Base-by-base conservation (phyloP, 2,797 vertebrate genomes). In the Lindbergichthys nudifrons region DNA sequence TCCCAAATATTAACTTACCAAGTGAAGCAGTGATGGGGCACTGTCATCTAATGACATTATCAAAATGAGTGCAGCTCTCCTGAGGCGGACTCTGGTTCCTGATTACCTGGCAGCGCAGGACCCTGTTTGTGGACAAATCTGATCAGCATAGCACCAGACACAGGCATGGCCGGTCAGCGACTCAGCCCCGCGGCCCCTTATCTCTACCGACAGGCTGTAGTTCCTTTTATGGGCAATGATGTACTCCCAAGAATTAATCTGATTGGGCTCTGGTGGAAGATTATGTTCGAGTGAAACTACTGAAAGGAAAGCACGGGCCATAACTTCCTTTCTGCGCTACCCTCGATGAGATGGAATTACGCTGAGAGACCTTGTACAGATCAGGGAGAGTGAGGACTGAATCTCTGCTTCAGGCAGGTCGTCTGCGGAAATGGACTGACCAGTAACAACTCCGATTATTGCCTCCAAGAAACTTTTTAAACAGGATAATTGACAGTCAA, bases 121-220 rank as follows among this genome's bases (percentile, higher is more conserved):
- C 83, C 79, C 68, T 88, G 91, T 91, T 89, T 64, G 48, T 65
- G 78, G 67, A 54, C 65, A 91, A 93, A 95, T 95, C 79, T 65
- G 89, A 94, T 94, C 92, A 93, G 83, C 83, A 89, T 89, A 76
- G 82, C 87, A 85, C 85, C 92, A 93, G 93, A 92, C 83, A n/a
- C 65, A 74, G 82, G 75, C 81, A 62, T 47, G 76, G 88, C 73
- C 39, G 52, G 83, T 85, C 91, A 88, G 90, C 89, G 93, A 91
- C 85, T 89, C 63, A 66, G 80, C 78, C 78, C 56, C 30, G 19
- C 60, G 83, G 79, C 54, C 71, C 47, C 80, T 92, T 91, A 92
- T 94, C 92, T 83, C 66, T n/a, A 70, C 73, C 53, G 67, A 82
- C 84, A 88, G 87, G 62, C 83, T 3, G n/a, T 52, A 65, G 82